Evolutionary conservation across 2,113 vertebrate species (phyloP).

Genomic region (Cyanistes caeruleus): DNA sequence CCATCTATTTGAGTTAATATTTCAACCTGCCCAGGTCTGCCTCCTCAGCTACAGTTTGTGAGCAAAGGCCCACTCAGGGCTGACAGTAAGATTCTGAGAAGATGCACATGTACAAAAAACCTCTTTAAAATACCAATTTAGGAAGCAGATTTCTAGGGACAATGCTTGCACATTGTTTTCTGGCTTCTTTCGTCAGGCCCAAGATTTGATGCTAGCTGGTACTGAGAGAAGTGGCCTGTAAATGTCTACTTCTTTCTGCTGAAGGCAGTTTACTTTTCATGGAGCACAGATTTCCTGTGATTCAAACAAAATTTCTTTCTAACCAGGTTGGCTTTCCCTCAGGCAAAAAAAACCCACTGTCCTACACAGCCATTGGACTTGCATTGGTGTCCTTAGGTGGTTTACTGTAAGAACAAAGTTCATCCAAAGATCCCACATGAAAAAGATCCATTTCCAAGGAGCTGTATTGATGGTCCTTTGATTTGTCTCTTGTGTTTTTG

Average conservation of each 20-base stretch:
- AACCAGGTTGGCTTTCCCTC: not conserved
- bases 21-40: not conserved
- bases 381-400: not conserved
- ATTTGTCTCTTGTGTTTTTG: not conserved
- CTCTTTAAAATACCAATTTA: not conserved
- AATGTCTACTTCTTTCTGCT: not conserved
- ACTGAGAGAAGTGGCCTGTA: not conserved
- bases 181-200: not conserved
- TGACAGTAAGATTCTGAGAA: not conserved
- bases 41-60: not conserved
- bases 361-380: not conserved
- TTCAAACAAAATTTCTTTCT: not conserved
- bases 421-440: rapidly evolving
- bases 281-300: not conserved
- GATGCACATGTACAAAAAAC: not conserved
- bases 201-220: not conserved
- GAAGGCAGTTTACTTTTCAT: not conserved
- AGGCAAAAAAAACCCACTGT: not conserved
- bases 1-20: not conserved
- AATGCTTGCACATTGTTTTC: not conserved
- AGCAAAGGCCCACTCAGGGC: not conserved
- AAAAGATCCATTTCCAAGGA: not conserved
- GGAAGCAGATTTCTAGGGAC: not conserved
- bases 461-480: not conserved
- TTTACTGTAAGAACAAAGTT: not conserved